Base-by-base conservation (phyloP, 2,113 vertebrate species). In the Dipodomys stephensi region DNA sequence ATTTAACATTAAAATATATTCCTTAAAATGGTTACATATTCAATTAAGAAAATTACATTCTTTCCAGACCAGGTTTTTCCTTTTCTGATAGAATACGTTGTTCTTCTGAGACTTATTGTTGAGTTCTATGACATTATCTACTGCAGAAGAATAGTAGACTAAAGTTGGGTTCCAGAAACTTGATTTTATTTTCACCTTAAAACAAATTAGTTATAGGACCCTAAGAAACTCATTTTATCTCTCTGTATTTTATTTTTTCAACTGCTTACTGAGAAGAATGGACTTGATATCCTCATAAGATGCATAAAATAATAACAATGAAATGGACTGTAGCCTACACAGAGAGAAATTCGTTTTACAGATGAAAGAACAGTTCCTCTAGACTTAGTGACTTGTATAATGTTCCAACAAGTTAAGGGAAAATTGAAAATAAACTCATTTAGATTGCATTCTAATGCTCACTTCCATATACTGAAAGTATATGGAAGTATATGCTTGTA, bases 391-490 rank as follows among this genome's bases (percentile, higher is more conserved):
- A 39, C 4, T 39, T 39, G 39, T 39, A 39, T 39, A 39, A 39
- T 39, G 39, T 39, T 39, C 39, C 39, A 39, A 39, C 39, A 39
- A 39, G 39, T 39, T 39, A 39, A 67, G 0, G 9, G 11, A 93
- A 73, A 85, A 49, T 69, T 12, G 64, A 97, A 95, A 92, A 60
- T 87, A 83, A 89, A 68, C 35, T 49, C 74, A 67, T 90, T 87
- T 35, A 22, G 3, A 72, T 87, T 87, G 88, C 11, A 44, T 60
- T 49, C 1, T 5, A 87, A 39, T 68, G 7, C 2, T 87, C 46
- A 32, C 12, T 83, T 94, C 10, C 82, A n/a, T 7, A 82, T 15
- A 49, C 6, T 69, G 16, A 85, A 90, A 82, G 39, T 39, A 39
- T 39, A 39, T 39, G 4, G 39, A 39, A 39, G 39, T 76, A 74